Conservation (phyloP, 2,888 invertebrate species). For the Notodonta dromedarius region DNA sequence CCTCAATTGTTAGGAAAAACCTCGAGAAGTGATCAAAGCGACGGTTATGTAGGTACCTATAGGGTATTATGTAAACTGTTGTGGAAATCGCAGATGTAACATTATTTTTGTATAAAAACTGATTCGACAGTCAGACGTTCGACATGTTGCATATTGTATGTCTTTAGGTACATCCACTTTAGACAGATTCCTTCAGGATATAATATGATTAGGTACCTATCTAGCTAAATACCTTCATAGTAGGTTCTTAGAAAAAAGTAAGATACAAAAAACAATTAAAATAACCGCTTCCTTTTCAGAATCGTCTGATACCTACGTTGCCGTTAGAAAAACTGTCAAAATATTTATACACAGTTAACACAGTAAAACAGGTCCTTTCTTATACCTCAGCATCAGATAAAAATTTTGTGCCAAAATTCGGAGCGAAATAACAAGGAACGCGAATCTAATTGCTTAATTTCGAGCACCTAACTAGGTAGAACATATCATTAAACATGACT, state of each 20-base stretch:
- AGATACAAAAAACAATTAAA: no score
- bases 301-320: no score
- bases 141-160: conserved; percentile 24
- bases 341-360: no score
- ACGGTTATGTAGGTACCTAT: conserved; percentile 8
- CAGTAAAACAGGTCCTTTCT: no score
- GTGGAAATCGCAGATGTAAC: conserved; percentile 23
- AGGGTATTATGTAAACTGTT: conserved; percentile 23
- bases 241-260: no score
- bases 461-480: conserved; percentile 4
- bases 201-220: no score
- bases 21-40: conserved; percentile 41
- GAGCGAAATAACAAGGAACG: no score
- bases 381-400: neutral
- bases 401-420: neutral
- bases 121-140: conserved; percentile 30
- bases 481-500: conserved; percentile 1
- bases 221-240: no score
- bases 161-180: conserved; percentile 10
- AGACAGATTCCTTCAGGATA: neutral
- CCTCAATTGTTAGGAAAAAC: conserved; percentile 29
- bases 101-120: conserved; percentile 31
- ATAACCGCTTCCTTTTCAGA: no score
- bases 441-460: neutral
- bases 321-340: no score